Evolutionary conservation across 2,113 vertebrate species (phyloP), one percentile per base, ranked within the genome.

Genomic region (Motacilla tschutschensis): DNA sequence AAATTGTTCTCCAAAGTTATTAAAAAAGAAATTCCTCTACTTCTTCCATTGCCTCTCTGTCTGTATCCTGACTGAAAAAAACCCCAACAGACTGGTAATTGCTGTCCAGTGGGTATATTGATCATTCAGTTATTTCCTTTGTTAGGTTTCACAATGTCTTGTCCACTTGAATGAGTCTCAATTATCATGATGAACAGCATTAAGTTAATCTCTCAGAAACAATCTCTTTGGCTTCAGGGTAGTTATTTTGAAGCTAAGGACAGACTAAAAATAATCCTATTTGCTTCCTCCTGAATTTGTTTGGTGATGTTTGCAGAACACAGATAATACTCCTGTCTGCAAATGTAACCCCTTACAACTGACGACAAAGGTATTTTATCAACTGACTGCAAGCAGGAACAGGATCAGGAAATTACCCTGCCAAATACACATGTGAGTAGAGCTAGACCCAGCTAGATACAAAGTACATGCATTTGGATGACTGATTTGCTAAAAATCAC

Each of bases 1-100:
- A 58, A 74, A 47, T 7, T 33, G 11, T 38, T 54, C 35, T 50
- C 19, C 12, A 4, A 79, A 78, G 14, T 48, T 54, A 41, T 15
- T 19, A 25, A 41, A 24, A 78, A 55, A 55, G 9, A 33, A 18
- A 8, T 2, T 71, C 24, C 7, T 46, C 5, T 64, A 6, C 21
- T 71, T 55, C 36, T 79, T 72, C 11, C 26, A 4, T 29, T 83
- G 26, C 8, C 12, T 15, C 13, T 41, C 7, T 53, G 29, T 72
- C 73, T 64, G 17, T 51, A 48, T 19, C 25, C 10, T 41, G 20
- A 43, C 20, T 53, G 21, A 47, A 77, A 47, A 53, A 54, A 57
- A 0, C 0, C 2, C 10, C 21, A 47, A 14, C 15, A 41, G 46
- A 48, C 22, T 28, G 17, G 16, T n/a, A 62, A 40, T 17, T 55